A percentile compares a stretch with the other conserved stretches of the same genome.
phyloP scores from a whole-genome alignment of 2,113 vertebrate species.

The Psilopogon haemacephalus region DNA sequence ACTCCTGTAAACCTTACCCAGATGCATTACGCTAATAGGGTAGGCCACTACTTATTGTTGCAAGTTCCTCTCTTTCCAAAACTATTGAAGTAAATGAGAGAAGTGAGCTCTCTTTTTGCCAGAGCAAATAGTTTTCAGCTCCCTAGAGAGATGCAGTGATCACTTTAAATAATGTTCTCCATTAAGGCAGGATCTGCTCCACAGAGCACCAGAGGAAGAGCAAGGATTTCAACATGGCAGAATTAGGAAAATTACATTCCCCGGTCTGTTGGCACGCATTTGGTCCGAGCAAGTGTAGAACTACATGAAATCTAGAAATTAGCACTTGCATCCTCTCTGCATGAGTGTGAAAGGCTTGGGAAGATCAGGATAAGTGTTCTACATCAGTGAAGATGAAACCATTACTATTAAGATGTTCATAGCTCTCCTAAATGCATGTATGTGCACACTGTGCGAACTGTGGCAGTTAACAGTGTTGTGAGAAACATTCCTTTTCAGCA shows the following conservation, averaged over 20 bases:
- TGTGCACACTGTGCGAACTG: fast-evolving
- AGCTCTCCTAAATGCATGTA: background rate
- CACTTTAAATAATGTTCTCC: background rate
- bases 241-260: background rate
- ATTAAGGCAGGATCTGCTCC: background rate
- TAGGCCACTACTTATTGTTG: background rate
- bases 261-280: background rate
- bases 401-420: background rate
- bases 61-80: background rate
- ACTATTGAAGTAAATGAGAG: background rate
- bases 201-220: background rate
- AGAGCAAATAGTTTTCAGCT: background rate
- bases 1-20: background rate
- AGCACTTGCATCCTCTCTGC: background rate
- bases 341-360: background rate
- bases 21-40: background rate
- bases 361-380: background rate
- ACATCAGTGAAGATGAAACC: background rate
- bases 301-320: background rate
- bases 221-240: background rate
- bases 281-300: background rate
- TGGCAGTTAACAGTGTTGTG: background rate
- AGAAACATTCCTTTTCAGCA: background rate
- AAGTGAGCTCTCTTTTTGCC: background rate
- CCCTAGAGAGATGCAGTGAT: background rate